Evolutionary conservation across 2,113 vertebrate genomes (phyloP).

Genomic region (Redunca redunca): DNA sequence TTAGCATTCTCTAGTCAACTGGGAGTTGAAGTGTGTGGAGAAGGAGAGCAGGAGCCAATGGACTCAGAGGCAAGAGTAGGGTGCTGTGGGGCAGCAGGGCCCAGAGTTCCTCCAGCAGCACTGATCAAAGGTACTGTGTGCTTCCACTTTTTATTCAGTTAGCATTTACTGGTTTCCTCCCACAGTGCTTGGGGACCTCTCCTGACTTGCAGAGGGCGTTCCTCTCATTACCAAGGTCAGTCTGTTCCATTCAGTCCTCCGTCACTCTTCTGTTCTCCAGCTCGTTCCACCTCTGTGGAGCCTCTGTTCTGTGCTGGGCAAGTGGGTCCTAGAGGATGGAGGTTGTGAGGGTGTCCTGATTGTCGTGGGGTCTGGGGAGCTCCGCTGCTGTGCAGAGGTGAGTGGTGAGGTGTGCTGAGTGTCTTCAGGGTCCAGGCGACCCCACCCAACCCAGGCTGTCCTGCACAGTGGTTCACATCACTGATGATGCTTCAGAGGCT

Average conservation of each 20-base stretch:
- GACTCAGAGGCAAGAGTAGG: not conserved
- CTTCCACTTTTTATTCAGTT: not conserved
- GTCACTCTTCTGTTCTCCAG: fast-evolving
- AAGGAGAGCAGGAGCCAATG: not conserved
- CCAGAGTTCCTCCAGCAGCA: not conserved
- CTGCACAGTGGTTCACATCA: not conserved
- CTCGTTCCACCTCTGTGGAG: not conserved
- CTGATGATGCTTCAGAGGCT: not conserved
- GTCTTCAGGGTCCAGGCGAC: not conserved
- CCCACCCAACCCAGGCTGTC: not conserved
- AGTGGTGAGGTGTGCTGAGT: not conserved
- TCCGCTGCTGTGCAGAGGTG: not conserved
- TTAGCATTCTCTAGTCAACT: not conserved
- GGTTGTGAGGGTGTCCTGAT: not conserved
- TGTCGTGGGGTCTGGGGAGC: not conserved
- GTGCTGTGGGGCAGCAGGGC: not conserved
- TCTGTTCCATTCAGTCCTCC: not conserved
- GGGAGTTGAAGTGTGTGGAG: not conserved
- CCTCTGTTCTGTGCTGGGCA: not conserved
- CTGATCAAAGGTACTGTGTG: not conserved
- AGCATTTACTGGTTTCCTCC: not conserved
- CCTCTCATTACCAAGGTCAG: not conserved
- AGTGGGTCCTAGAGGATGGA: not conserved
- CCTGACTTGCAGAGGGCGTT: not conserved
- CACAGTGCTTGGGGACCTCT: not conserved